Evolutionary conservation across 2,888 invertebrate species (phyloP), one percentile per base, ranked within the genome.

Genomic region (Eugnorisma glareosa): DNA sequence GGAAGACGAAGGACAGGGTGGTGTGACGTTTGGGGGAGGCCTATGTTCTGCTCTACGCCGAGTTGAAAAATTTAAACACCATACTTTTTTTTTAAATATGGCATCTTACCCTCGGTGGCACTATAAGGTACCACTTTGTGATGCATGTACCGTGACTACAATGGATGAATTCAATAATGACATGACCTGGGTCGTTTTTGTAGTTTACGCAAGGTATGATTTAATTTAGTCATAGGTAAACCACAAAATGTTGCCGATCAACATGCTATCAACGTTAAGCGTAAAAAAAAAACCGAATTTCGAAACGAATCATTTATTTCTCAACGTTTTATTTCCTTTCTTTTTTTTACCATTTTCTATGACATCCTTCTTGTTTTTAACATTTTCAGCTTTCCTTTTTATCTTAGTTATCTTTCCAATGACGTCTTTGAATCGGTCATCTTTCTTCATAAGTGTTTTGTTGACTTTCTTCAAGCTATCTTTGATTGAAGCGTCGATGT

Each of bases 401-500:
- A 97, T 97, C 76, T 94, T 96, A 0, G 89, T 92, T 2, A 97
- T 93, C 85, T 96, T 97, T 3, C 96, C 96, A 1, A 97, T 96
- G 5, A 97, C 95, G 80, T 95, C 92, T 83, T 96, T 96, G 61
- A 97, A 97, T 45, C 97, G 89, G 2, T 94, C 94, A 63, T 97
- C 97, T 85, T 94, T 96, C 82, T 96, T 97, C 96, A 97, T 97
- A 0, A 97, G 83, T 6, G 86, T 92, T 77, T 93, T 97, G 73
- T 96, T 97, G 0, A 96, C 94, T 90, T 94, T 94, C 86, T 94
- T 96, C 73, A 96, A 78, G 1, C 92, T 90, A 0, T 93, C 90
- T 83, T 95, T 96, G 69, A 97, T 96, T 1, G 90, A 90, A 0
- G 90, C 88, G 61, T 96, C 96, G 1, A 96, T 93, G 70, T 95